phyloP scores from a whole-genome alignment of 2,797 vertebrate genomes.

The Huso huso region DNA sequence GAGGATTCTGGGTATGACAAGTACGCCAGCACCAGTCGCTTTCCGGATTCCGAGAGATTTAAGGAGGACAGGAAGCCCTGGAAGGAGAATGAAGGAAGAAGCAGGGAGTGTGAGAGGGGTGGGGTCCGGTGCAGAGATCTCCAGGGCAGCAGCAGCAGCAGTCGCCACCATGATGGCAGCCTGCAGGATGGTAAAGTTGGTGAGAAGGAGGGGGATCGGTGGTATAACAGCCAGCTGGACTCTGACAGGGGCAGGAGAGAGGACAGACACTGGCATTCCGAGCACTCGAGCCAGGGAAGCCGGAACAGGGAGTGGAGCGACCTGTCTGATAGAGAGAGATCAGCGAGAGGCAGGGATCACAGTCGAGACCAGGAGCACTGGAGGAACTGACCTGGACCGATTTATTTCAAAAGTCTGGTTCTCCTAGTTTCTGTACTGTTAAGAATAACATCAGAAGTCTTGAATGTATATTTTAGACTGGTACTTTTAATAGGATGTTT shows the following conservation, averaged over 20 bases:
- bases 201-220: constrained; percentile 19
- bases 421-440: too few species aligned
- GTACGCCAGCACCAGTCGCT: constrained; percentile 37
- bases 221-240: constrained; percentile 31
- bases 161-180: constrained; percentile 19
- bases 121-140: constrained; percentile 15
- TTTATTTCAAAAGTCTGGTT: too few species aligned
- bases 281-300: constrained; percentile 11
- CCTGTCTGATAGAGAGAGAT: constrained; percentile 21
- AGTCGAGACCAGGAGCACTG: constrained; percentile 20
- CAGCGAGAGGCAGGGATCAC: constrained; percentile 22
- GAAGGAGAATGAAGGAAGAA: constrained; percentile 21
- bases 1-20: constrained; percentile 60
- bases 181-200: constrained; percentile 7
- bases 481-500: too few species aligned
- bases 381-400: constrained; percentile 18
- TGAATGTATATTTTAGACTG: too few species aligned
- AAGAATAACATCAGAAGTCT: too few species aligned
- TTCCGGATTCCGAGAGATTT: constrained; percentile 2
- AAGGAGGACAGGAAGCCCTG: constrained; percentile 5
- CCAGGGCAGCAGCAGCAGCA: constrained; percentile 13
- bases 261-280: constrained; percentile 6
- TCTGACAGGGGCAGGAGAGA: constrained; percentile 19
- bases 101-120: constrained; percentile 22
- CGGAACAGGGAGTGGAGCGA: constrained; percentile 15